A percentile compares a stretch with the other conserved stretches of the same genome.
Evolutionary conservation across 2,113 vertebrate species (phyloP).

Genomic region (Lanius collurio): DNA sequence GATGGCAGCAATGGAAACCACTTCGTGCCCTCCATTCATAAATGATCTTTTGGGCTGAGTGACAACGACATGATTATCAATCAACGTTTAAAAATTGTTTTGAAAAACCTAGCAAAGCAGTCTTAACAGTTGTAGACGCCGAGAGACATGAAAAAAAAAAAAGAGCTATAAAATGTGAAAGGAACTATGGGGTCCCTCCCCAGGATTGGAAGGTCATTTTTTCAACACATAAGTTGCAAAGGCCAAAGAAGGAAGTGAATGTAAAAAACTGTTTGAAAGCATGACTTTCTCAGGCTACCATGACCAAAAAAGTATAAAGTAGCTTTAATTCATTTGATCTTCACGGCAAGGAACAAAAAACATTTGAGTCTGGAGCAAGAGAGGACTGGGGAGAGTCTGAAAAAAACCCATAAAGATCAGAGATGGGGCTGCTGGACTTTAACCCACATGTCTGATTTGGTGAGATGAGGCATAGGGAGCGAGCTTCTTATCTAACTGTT

Average conservation of each 20-base stretch:
- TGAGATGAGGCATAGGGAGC: not conserved
- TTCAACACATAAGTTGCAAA: not conserved
- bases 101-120: not conserved
- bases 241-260: not conserved
- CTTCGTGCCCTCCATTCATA: not conserved
- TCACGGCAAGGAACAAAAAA: not conserved
- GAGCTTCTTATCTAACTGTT: not conserved
- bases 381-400: not conserved
- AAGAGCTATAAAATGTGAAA: not conserved
- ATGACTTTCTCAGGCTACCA: not conserved
- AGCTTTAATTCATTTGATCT: not conserved
- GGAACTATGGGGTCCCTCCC: not conserved
- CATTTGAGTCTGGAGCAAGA: not conserved
- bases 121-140: not conserved
- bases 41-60: not conserved
- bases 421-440: not conserved
- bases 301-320: not conserved
- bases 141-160: not conserved
- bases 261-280: not conserved
- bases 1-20: conserved; percentile 56
- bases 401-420: not conserved
- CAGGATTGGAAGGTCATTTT: not conserved
- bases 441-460: not conserved
- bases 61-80: rapidly evolving
- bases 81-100: not conserved